phyloP scores from a whole-genome alignment of 2,113 vertebrate genomes.

The Nansenia antarctica region DNA sequence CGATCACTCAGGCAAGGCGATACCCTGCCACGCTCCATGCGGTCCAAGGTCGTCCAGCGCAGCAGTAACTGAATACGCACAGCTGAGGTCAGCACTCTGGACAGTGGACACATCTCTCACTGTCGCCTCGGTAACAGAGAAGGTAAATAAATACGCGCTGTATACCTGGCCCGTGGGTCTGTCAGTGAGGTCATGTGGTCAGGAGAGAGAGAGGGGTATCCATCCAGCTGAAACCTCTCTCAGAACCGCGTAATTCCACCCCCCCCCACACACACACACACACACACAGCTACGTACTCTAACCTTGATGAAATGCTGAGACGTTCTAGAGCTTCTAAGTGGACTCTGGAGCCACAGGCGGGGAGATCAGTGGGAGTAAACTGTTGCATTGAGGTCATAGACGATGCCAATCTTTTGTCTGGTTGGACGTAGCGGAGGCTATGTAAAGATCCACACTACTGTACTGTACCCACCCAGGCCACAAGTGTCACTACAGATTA shows the following conservation, averaged over 20 bases:
- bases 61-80: not conserved
- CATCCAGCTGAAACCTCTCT: not conserved
- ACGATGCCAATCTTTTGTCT: conserved; percentile 36
- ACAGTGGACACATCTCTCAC: no score
- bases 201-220: no score
- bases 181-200: not conserved
- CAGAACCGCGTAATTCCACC: no score
- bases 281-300: no score
- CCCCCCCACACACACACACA: no score
- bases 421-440: not conserved
- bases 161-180: not conserved
- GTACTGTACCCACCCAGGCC: conserved; percentile 39
- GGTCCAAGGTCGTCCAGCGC: conserved; percentile 2
- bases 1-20: no score
- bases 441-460: not conserved
- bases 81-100: conserved; percentile 1
- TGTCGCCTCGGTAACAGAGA: not conserved
- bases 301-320: no score
- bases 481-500: conserved; percentile 41
- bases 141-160: not conserved
- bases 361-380: not conserved
- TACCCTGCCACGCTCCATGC: no score
- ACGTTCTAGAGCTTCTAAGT: no score
- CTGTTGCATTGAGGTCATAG: conserved; percentile 12
- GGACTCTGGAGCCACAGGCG: not conserved